A percentile compares a stretch with the other conserved stretches of the same genome.
These are phyloP conservation scores for Alloscopus bannaensis DNA, from an alignment of 2,888 invertebrate species.

Conservation along the genomic window DNA sequence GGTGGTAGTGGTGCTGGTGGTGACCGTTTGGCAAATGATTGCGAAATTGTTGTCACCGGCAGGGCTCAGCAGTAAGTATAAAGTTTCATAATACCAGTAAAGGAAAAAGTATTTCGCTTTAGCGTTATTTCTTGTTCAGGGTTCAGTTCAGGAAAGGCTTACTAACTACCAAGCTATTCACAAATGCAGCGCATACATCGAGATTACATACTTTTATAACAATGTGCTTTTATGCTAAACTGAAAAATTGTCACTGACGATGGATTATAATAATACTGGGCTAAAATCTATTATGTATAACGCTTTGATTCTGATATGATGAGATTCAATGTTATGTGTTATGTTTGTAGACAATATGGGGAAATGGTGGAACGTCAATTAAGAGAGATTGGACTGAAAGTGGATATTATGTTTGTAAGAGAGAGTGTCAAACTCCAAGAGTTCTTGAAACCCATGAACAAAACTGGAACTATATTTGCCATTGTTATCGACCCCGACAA, in stretches of 20 bases:
- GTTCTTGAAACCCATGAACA: slow-evolving; percentile 65
- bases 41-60: slow-evolving; percentile 60
- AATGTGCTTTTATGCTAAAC: too few species aligned
- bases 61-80: slow-evolving; percentile 62
- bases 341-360: slow-evolving; percentile 60
- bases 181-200: too few species aligned
- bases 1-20: neutral
- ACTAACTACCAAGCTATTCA: too few species aligned
- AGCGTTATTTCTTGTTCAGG: too few species aligned
- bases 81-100: neutral
- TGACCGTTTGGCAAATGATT: slow-evolving; percentile 57
- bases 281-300: too few species aligned
- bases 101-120: too few species aligned
- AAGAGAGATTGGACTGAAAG: slow-evolving; percentile 61
- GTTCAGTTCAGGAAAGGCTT: too few species aligned
- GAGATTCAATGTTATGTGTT: slow-evolving; percentile 15
- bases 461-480: slow-evolving; percentile 68
- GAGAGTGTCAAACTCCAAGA: slow-evolving; percentile 54
- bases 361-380: slow-evolving; percentile 65
- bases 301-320: neutral
- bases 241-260: too few species aligned
- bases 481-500: slow-evolving; percentile 68
- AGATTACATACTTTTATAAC: too few species aligned
- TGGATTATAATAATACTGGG: too few species aligned
- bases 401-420: slow-evolving; percentile 70